These are phyloP conservation scores for Ornithorhynchus anatinus DNA, from an alignment of 2,113 vertebrate species.

Conservation along the genomic window DNA sequence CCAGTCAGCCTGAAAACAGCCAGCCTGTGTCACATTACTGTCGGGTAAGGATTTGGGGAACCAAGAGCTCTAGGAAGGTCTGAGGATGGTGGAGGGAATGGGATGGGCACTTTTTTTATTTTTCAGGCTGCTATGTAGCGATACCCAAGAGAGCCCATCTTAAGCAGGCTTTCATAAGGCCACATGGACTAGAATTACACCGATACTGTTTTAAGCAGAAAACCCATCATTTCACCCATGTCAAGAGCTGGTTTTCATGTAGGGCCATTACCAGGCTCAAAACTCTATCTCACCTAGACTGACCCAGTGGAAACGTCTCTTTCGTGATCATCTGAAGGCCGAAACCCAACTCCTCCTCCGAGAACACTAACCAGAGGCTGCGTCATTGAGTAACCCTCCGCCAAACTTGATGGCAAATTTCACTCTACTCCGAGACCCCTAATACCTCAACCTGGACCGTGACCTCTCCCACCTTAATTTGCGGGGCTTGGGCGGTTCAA, in stretches of 20 bases:
- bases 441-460: too few species aligned
- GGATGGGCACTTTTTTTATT: neutral
- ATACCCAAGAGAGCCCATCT: neutral
- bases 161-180: neutral
- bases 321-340: too few species aligned
- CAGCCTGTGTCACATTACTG: neutral
- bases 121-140: neutral
- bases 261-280: too few species aligned
- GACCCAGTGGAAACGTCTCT: too few species aligned
- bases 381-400: too few species aligned
- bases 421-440: too few species aligned
- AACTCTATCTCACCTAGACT: too few species aligned
- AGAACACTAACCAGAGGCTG: too few species aligned
- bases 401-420: too few species aligned
- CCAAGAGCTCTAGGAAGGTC: neutral
- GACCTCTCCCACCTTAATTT: too few species aligned
- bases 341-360: too few species aligned
- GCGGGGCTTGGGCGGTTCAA: too few species aligned
- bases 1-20: conserved; percentile 3
- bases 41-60: conserved; percentile 16
- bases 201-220: neutral
- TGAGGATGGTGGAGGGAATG: neutral
- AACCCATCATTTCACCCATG: neutral
- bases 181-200: neutral
- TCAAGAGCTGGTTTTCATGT: neutral